Evolutionary conservation across 1,140 invertebrate species (phyloP), one percentile per base, ranked within the genome.

Genomic region (Aleiodes sp.): DNA sequence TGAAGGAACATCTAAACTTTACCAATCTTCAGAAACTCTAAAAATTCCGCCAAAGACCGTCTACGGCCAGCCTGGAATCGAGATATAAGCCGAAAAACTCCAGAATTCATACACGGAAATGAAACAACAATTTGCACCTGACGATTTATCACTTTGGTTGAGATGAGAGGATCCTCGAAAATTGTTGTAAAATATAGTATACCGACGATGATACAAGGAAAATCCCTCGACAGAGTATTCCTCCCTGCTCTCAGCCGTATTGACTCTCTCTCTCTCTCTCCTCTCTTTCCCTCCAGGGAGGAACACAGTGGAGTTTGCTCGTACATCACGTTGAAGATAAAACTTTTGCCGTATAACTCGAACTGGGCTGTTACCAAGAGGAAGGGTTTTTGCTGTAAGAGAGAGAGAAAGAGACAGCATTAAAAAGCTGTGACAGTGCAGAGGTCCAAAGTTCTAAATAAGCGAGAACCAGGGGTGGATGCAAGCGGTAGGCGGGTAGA

Each of bases 141-240:
- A 24, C 35, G 14, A 70, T 66, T 65, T 68, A 66, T 69, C 62
- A 64, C 41, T 46, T 10, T 10, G 26, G 19, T n/a, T 60, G 33
- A 65, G 70, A 68, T 72, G 65, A 35, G 63, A 65, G 56, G 28
- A 9, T 72, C 35, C 64, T 72, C 62, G 66, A 62, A 68, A 72
- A 72, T 72, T 65, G 70, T 72, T 72, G 70, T 68, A 60, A 72
- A 72, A 69, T 72, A 72, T 72, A 65, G 59, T 65, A 35, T 43
- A 14, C 21, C 28, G 16, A 4, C 12, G 28, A 59, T 62, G 70
- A 65, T 71, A 68, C 64, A 64, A 64, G 70, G 65, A 62, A 71
- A 71, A 71, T 68, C 70, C 70, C 61, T n/a, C n/a, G n/a, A 60
- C 56, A 33, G 65, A 71, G 60, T 24, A 46, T 46, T 52, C 28